Evolutionary conservation across 1,140 invertebrate species (phyloP).

Genomic region (Scaptomyza graminum): DNA sequence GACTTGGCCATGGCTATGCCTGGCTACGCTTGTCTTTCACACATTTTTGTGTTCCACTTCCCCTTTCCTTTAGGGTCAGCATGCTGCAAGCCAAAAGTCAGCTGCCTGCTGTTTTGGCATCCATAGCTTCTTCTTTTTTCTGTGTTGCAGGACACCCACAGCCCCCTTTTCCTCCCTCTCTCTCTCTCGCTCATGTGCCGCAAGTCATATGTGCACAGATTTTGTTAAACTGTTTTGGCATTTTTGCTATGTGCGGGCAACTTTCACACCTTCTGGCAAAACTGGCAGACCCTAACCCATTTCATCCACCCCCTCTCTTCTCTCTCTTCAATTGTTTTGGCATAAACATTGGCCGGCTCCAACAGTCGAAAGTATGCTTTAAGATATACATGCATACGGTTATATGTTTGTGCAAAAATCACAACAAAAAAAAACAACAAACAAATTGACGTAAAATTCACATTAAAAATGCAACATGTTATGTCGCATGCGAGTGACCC

Average conservation of each 20-base stretch:
- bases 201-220: conserved; percentile 34
- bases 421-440: conserved; percentile 31
- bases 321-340: conserved; percentile 11
- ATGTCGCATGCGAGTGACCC: conserved; percentile 59
- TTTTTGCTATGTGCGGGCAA: conserved; percentile 30
- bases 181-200: neutral
- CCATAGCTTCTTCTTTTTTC: conserved; percentile 21
- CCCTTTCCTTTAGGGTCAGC: too few species aligned
- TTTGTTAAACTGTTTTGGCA: conserved; percentile 51
- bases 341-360: conserved; percentile 32
- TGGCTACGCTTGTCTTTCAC: conserved; percentile 18
- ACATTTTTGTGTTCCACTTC: conserved; percentile 2
- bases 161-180: neutral
- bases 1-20: conserved; percentile 12
- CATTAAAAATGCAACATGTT: conserved; percentile 79
- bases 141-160: neutral
- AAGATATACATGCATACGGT: conserved; percentile 42
- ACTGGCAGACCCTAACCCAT: neutral
- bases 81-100: conserved; percentile 58
- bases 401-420: neutral
- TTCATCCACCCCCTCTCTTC: neutral
- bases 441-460: conserved; percentile 53
- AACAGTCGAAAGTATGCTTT: conserved; percentile 67
- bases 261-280: conserved; percentile 24
- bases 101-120: conserved; percentile 44